Base-by-base conservation (phyloP, 2,888 invertebrate genomes). In the Adelphocoris suturalis region DNA sequence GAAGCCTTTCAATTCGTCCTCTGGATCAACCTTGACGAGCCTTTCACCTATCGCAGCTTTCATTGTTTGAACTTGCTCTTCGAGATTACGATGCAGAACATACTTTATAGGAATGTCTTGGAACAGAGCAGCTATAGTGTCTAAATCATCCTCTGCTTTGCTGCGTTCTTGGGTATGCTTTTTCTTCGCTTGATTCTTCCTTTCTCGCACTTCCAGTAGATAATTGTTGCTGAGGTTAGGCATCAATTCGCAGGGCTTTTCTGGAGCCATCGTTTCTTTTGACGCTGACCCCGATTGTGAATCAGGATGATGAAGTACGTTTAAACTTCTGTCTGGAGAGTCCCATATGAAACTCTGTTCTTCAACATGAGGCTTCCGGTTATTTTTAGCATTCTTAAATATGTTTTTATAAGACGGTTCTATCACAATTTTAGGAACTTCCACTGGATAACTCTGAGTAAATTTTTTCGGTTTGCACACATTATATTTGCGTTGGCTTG, bases 311-410 rank as follows among this genome's bases (percentile, higher is more conserved):
- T 7, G 7, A 37, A 7, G 7, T 4, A 7, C 37, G 2, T 37
- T 37, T 37, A 37, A 37, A 37, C 37, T 37, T 37, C 7, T 7
- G 2, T 37, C 7, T 37, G 37, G 2, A 37, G 37, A 2, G 2
- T 37, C 37, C 37, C 37, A 37, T 37, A 37, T 7, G 7, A 37
- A 37, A 37, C 3, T 11, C 52, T 52, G 1, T 16, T 52, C 52
- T 52, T 13, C 13, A 19, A 23, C 11, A 11, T 23, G 4, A 19
- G 68, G 23, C 68, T 68, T 68, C 27, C 68, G 19, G 19, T n/a
- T 19, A 13, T 68, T 68, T 47, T 46, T 37, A 19, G 78, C 78
- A 47, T 78, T 78, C 16, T 46, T 78, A 14, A 78, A 78, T 19
- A 78, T 78, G 3, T 78, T n/a, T 28, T 46, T 78, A 11, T 78